These are phyloP conservation scores for Salticus scenicus DNA, from an alignment of 2,888 invertebrate genomes.

Conservation along the genomic window DNA sequence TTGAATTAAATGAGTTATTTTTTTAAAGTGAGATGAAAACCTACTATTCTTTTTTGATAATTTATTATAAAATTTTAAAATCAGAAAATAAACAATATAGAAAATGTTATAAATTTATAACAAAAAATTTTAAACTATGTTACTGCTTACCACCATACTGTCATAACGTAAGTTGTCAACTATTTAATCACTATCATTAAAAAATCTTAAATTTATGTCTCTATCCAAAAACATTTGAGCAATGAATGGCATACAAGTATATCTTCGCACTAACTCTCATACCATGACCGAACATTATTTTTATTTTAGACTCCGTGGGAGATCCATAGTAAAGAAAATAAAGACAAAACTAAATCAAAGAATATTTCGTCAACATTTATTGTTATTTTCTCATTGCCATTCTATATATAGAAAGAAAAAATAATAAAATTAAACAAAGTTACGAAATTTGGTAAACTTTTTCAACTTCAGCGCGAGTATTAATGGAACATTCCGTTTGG, in stretches of 20 bases:
- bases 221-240: not conserved
- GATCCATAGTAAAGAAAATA: not conserved
- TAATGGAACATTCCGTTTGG: constrained; percentile 50
- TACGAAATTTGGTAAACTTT: constrained; percentile 21
- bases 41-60: too few species aligned
- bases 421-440: constrained; percentile 9
- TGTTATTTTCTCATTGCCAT: not conserved
- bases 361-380: too few species aligned
- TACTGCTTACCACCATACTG: not conserved
- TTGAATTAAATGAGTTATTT: too few species aligned
- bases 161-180: not conserved
- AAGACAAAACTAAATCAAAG: not conserved
- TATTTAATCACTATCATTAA: too few species aligned
- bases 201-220: not conserved
- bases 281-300: not conserved
- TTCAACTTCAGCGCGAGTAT: constrained; percentile 20
- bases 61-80: too few species aligned
- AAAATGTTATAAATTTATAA: too few species aligned
- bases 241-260: not conserved
- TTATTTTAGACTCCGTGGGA: not conserved
- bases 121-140: too few species aligned
- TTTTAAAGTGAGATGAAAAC: too few species aligned
- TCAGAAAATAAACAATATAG: too few species aligned
- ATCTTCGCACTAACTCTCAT: not conserved
- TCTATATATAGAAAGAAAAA: not conserved